Conservation (phyloP, 2,888 invertebrate genomes). For the Aleiodes testaceus region DNA sequence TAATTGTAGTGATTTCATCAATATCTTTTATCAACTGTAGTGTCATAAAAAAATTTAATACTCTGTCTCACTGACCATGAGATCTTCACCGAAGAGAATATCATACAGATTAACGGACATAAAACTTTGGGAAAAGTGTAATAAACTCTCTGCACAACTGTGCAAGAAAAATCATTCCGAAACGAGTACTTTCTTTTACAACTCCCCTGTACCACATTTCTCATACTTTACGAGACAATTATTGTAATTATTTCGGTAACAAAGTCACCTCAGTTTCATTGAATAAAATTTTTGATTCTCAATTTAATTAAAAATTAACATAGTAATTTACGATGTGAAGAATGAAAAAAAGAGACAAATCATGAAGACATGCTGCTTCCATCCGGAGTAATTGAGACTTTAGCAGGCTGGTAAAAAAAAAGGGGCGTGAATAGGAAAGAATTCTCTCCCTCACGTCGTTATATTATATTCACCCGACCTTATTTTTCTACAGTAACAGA, state of each 20-base stretch:
- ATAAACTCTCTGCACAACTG: constrained; percentile 51
- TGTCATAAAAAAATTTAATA: not conserved
- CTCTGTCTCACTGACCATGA: constrained; percentile 48
- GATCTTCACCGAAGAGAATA: constrained; percentile 55
- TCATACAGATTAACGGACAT: constrained; percentile 60
- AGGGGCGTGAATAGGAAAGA: constrained; percentile 23
- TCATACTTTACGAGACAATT: constrained; percentile 5
- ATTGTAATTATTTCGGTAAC: constrained; percentile 21
- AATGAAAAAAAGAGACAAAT: constrained; percentile 14
- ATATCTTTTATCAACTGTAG: not conserved
- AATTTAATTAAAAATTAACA: not conserved
- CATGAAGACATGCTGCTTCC: constrained; percentile 6
- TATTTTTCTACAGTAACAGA: constrained; percentile 35
- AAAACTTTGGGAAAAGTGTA: constrained; percentile 56
- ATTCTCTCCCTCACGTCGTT: constrained; percentile 25
- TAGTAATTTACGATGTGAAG: not conserved
- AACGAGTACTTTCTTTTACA: constrained; percentile 28
- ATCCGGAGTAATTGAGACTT: constrained; percentile 37
- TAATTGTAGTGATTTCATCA: not conserved
- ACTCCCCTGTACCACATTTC: constrained; percentile 16
- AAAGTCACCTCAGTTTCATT: not conserved
- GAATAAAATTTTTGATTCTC: constrained; percentile 3
- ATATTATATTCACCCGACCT: constrained; percentile 39
- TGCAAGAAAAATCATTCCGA: not conserved
- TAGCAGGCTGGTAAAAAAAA: not conserved